phyloP scores from a whole-genome alignment of 1,140 invertebrate genomes.

The Riptortus pedestris region DNA sequence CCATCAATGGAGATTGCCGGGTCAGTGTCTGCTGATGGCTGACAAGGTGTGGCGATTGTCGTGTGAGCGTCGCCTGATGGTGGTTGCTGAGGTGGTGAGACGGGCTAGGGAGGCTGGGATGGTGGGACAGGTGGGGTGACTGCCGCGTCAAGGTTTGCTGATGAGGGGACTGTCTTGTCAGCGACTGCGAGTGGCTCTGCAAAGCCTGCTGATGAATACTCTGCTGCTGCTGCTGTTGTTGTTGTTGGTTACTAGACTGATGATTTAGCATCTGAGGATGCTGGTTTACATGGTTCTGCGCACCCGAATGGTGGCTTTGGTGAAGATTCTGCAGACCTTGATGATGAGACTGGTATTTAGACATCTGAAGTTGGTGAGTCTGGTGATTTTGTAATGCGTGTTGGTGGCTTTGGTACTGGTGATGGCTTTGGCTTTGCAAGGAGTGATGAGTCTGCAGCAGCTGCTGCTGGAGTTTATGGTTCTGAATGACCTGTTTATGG shows the following conservation, averaged over 20 bases:
- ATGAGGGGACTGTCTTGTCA: neutral
- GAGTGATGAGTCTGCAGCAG: neutral
- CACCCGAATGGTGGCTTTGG: neutral
- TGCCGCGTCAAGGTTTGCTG: constrained; percentile 12
- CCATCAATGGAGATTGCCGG: neutral
- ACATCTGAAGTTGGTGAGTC: neutral
- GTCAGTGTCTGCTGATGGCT: neutral
- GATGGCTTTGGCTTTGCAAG: constrained; percentile 32
- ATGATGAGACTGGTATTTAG: neutral
- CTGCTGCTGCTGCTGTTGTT: neutral
- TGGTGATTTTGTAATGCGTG: constrained; percentile 11
- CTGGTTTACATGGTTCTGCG: neutral
- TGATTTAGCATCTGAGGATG: constrained; percentile 1
- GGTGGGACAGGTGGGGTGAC: neutral
- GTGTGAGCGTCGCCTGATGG: neutral
- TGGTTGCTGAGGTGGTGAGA: neutral
- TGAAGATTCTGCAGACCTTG: neutral
- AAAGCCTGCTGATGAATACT: neutral
- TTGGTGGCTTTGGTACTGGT: neutral
- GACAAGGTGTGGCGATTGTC: neutral
- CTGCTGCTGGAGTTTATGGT: constrained; percentile 17
- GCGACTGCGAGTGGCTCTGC: neutral
- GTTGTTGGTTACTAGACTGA: constrained; percentile 2
- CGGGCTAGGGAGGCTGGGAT: neutral
- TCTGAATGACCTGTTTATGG: constrained; percentile 20